These are phyloP conservation scores for Empidonax alnorum DNA, from an alignment of 2,113 vertebrate species.

Conservation along the genomic window DNA sequence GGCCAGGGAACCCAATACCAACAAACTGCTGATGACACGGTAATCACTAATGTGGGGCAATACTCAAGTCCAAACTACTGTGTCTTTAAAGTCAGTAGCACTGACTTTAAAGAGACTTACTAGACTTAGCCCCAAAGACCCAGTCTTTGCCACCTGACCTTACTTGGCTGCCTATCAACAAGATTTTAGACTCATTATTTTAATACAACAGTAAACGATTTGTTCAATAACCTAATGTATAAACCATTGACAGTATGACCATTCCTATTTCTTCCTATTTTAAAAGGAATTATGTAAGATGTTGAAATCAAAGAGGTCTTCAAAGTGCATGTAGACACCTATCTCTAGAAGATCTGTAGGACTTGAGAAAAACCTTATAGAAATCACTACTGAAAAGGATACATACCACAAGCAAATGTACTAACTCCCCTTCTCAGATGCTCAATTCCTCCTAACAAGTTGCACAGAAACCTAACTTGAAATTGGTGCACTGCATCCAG, in stretches of 20 bases:
- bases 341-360: neutral
- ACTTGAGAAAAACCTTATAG: neutral
- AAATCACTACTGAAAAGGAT: neutral
- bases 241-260: neutral
- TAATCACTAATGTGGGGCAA: neutral
- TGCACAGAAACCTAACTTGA: neutral
- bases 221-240: neutral
- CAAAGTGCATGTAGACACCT: neutral
- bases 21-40: fast-evolving
- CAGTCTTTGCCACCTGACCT: neutral
- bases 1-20: fast-evolving
- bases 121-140: neutral
- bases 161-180: neutral
- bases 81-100: neutral
- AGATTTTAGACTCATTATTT: neutral
- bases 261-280: neutral
- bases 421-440: neutral
- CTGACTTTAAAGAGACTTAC: too few species aligned
- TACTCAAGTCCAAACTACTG: neutral
- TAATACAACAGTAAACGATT: neutral
- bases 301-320: neutral
- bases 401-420: neutral
- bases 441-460: neutral
- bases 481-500: neutral
- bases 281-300: neutral